Base-by-base conservation (phyloP, 1,140 invertebrate genomes). In the Halesus radiatus region DNA sequence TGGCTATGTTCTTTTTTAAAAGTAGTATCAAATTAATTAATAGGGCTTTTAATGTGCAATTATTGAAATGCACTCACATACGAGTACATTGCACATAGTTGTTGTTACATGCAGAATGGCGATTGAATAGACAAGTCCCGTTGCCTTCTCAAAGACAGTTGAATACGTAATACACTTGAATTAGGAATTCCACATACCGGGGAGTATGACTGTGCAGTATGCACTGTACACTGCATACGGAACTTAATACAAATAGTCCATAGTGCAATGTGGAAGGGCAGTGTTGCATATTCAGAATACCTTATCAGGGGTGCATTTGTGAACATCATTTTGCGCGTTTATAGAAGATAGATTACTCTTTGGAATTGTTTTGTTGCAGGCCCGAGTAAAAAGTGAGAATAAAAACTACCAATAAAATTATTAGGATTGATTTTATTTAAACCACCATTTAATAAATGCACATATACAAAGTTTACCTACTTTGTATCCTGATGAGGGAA, bases 91-190 rank as follows among this genome's bases (percentile, higher is more conserved):
- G 15, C 18, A n/a, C 53, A 16, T 54, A 54, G 16, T 54, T 16
- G 18, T 3, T 3, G 18, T 37, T 23, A 23, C 26, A 53, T 53
- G 10, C 70, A 23, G 10, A 53, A 72, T 79, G 26, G 54, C 64
- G 54, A 76, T 29, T 70, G 76, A 52, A 75, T 58, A 18, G 22
- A 75, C 22, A 56, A 58, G 73, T 20, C 22, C 52, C 74, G 13
- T 52, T 76, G 16, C 75, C 75, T 68, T 66, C 29, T 37, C 52
- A 20, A 32, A 60, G 76, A 79, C 81, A 76, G 68, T 32, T 80
- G 81, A 83, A 80, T 83, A 83, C 81, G 76, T 80, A 83, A 83
- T 83, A 54, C 70, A 52, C 22, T 66, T 53, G 62, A 83, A 83
- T 80, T 78, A 78, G 81, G 78, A 82, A 83, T 83, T 83, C 79